Base-by-base conservation (phyloP, 2,797 vertebrate genomes). In the Paedocypris micromegethes region DNA sequence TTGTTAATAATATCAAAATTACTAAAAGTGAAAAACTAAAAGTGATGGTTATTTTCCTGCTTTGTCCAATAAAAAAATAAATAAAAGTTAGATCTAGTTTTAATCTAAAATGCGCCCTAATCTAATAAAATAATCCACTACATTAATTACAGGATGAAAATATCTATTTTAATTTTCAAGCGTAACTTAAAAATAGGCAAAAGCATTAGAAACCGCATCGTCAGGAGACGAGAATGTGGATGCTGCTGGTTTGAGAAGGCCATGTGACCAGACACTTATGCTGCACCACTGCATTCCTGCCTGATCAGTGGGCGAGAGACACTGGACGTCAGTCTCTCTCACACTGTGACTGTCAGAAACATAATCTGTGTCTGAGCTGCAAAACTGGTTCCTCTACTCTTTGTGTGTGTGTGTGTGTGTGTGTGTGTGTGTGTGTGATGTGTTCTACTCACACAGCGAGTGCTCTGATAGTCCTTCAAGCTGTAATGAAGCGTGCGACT, bases 321-420 rank as follows among this genome's bases (percentile, higher is more conserved):
- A 66, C 64, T 38, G 9, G 38, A 45, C 8, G 4, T 8, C 3
- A 53, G 5, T 5, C 46, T 6, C 37, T 6, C 41, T 4, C 6
- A 47, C 42, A 51, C 37, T 72, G 70, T 66, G 60, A 74, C 74
- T 70, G 52, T 47, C 37, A 44, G 6, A 41, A 72, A 48, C 54
- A 64, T 68, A 78, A 70, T 71, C 52, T 62, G 37, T 55, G 5
- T 65, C 9, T n/a, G 37, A 58, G 81, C 80, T 51, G 82, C 58
- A 72, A 3, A 72, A 90, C 88, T 77, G 77, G 89, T 88, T 80
- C 1, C 37, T 6, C 79, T 5, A 41, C 55, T 55, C 23, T 23
- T 23, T 23, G 23, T 23, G 23, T 23, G 23, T 23, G 23, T 23
- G 59, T 38, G 65, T 3, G 76, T 45, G 68, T 5, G 9, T 75